Base-by-base conservation (phyloP, 2,888 invertebrate species). In the Andrena bicolor region DNA sequence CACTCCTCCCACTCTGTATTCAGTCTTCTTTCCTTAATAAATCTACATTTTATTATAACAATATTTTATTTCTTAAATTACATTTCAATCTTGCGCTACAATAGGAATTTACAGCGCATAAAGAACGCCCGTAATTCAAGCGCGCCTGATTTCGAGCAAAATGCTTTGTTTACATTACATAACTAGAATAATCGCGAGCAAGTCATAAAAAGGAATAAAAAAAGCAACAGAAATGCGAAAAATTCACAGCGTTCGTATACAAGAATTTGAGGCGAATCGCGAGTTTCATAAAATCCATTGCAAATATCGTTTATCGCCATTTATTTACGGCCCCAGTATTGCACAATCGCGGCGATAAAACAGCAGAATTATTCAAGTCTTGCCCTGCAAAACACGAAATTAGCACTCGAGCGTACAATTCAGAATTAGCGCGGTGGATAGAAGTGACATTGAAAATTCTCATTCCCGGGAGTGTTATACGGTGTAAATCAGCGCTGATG, bases 391-490 rank as follows among this genome's bases (percentile, higher is more conserved):
- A 56, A 23, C 23, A 16, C 28, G 26, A 58, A 66, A 41, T 65
- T 41, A 32, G 13, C 20, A 5, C 28, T 69, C 6, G 41, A 13
- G 1, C 20, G 41, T 26, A 35, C 53, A 56, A 65, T 65, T 65
- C 65, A 35, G 41, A 73, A 73, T 73, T 73, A 73, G 35, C 30
- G 35, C 32, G 41, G 30, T 3, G 28, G 2, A 20, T 2, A 13
- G 0, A n/a, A 35, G 51, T 23, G 10, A 1, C 5, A 16, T 3
- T 10, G 23, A 41, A 73, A 41, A 73, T 65, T 65, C 73, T 56
- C 35, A 41, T 73, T 73, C 28, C 41, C 65, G 2, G 4, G 28
- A 53, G 65, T 65, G 53, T 73, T 74, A 32, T 30, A 8, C 30
- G 16, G 26, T 0, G 30, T 20, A 41, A 28, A 35, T 73, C 73